Evolutionary conservation across 2,113 vertebrate genomes (phyloP), one percentile per base, ranked within the genome.

Genomic region (Silurus asotus): DNA sequence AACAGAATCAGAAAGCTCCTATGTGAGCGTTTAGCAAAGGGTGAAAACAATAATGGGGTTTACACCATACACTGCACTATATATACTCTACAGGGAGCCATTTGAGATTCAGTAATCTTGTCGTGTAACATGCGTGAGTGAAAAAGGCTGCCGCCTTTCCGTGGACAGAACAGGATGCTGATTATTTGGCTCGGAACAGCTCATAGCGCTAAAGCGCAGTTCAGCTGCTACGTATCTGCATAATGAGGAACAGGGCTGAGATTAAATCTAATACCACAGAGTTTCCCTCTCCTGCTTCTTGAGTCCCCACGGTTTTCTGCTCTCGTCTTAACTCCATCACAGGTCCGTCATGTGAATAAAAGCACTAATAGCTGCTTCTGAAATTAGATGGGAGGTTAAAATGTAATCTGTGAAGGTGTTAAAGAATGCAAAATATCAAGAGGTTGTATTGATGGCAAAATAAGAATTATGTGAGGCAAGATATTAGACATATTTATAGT

Each of bases 61-160:
- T 78, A 58, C 25, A 58, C 23, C 23, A 7, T 25, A 78, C 51
- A 15, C 74, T 55, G 51, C 19, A 51, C 20, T 74, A 23, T 74
- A 74, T 19, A 72, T 20, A 3, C 20, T 74, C 70, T 74, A 49
- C 49, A 75, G 72, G 72, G 49, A 53, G 48, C n/a, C 51, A 13
- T 75, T 75, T n/a, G 72, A 75, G 82, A 88, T 87, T 92, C 89
- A 55, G 51, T 87, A 81, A 89, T 89, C 88, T 84, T 37, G 74
- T 19, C 84, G 1, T 61, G 64, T 80, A 86, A 14, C 75, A 20
- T 86, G 64, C 64, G 23, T 8, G 56, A 72, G 81, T 23, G 65
- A 74, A 75, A 69, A 74, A 82, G 56, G 72, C 58, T 69, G 14
- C 56, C 17, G 75, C 81, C 64, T 76, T 37, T 53, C 74, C 23